These are phyloP conservation scores for Tetramorium parvispinum DNA, from an alignment of 1,140 invertebrate species.

Conservation along the genomic window DNA sequence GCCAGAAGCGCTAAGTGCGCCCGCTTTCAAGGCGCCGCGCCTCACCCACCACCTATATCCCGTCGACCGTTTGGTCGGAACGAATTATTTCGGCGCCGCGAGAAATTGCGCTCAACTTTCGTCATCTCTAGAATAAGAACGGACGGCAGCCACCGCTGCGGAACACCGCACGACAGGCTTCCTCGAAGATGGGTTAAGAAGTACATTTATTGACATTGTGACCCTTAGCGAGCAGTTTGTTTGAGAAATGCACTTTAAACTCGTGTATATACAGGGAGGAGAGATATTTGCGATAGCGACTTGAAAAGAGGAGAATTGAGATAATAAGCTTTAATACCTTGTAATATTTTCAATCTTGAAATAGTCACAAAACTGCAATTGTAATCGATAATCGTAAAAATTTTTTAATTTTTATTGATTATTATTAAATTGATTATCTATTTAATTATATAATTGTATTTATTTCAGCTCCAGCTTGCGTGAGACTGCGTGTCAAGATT, in stretches of 20 bases:
- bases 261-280: not conserved
- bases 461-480: no score
- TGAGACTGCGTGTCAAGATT: no score
- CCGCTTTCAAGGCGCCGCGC: not conserved
- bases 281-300: not conserved
- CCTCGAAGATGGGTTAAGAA: not conserved
- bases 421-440: no score
- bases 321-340: not conserved
- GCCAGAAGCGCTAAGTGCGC: not conserved
- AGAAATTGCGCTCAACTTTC: not conserved
- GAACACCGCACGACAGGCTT: not conserved
- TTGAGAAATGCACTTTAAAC: constrained; percentile 14
- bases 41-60: no score
- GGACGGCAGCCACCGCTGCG: not conserved
- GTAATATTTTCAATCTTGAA: not conserved
- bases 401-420: not conserved
- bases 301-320: not conserved
- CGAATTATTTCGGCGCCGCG: constrained; percentile 26
- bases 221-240: not conserved
- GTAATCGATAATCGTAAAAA: no score
- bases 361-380: not conserved
- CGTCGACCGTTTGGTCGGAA: not conserved
- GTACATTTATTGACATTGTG: not conserved
- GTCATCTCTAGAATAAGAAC: constrained; percentile 24
- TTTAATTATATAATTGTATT: no score